phyloP scores from a whole-genome alignment of 2,113 vertebrate genomes.

The Suncus etruscus region DNA sequence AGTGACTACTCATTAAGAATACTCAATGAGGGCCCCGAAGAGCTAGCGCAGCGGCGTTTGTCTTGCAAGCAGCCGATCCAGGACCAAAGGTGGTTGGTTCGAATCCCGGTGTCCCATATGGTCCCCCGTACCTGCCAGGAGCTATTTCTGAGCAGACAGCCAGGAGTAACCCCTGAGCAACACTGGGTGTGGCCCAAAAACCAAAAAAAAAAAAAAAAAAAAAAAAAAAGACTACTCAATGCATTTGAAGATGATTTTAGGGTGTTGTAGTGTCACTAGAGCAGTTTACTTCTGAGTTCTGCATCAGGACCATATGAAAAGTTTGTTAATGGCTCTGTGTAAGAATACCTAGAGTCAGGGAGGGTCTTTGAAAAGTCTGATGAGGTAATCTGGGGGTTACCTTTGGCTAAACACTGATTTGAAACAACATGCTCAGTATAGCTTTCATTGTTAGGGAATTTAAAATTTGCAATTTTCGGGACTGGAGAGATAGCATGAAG shows the following conservation, averaged over 20 bases:
- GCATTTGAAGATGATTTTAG: background rate
- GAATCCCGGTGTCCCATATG: too few species aligned
- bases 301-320: background rate
- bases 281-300: background rate
- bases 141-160: too few species aligned
- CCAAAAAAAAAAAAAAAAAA: too few species aligned
- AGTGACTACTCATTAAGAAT: background rate
- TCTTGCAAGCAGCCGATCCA: too few species aligned
- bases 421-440: background rate
- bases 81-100: too few species aligned
- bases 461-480: too few species aligned
- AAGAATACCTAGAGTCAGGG: background rate
- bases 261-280: background rate
- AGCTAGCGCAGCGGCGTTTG: too few species aligned
- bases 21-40: too few species aligned
- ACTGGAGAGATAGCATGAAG: too few species aligned
- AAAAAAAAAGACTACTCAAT: conserved; percentile 18
- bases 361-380: background rate
- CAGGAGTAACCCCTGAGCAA: too few species aligned
- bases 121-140: too few species aligned
- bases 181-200: too few species aligned
- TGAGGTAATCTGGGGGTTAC: background rate
- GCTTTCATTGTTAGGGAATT: background rate
- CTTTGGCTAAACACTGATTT: background rate
- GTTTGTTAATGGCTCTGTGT: background rate